Conservation (phyloP, 2,113 vertebrate genomes). For the Xiphorhynchus elegans region DNA sequence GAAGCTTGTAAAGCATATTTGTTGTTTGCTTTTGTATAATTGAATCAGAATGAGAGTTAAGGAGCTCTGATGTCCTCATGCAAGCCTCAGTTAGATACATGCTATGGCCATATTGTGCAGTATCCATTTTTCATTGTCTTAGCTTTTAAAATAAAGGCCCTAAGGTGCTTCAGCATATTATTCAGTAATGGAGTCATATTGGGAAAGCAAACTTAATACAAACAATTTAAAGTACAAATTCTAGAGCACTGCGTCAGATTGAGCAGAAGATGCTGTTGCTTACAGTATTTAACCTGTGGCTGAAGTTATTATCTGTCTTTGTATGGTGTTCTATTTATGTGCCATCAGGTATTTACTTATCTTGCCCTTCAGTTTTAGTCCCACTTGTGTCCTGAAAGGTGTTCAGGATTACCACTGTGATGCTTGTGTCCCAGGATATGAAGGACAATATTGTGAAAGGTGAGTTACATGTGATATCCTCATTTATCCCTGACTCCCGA, state of each 20-base stretch:
- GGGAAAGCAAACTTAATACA: neutral
- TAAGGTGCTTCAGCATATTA: neutral
- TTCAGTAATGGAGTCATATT: neutral
- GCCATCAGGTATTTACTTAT: neutral
- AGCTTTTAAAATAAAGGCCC: neutral
- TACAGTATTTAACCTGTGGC: neutral
- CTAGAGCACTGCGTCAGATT: neutral
- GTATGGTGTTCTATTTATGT: neutral
- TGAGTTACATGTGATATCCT: neutral
- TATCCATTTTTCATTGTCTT: neutral
- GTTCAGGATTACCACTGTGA: conserved; percentile 82
- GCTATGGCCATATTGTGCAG: neutral
- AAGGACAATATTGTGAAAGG: conserved; percentile 92
- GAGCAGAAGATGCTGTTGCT: neutral
- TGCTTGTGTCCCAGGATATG: conserved; percentile 85
- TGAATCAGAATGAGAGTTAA: neutral
- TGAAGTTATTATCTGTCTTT: neutral
- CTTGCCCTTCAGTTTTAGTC: conserved; percentile 86
- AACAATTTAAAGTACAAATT: neutral
- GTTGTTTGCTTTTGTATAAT: neutral
- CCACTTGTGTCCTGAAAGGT: conserved; percentile 84
- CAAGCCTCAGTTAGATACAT: neutral
- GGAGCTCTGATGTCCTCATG: neutral
- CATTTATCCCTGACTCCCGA: neutral
- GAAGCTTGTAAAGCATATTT: neutral